Evolutionary conservation across 2,888 invertebrate species (phyloP).

Genomic region (Oscheius onirici): DNA sequence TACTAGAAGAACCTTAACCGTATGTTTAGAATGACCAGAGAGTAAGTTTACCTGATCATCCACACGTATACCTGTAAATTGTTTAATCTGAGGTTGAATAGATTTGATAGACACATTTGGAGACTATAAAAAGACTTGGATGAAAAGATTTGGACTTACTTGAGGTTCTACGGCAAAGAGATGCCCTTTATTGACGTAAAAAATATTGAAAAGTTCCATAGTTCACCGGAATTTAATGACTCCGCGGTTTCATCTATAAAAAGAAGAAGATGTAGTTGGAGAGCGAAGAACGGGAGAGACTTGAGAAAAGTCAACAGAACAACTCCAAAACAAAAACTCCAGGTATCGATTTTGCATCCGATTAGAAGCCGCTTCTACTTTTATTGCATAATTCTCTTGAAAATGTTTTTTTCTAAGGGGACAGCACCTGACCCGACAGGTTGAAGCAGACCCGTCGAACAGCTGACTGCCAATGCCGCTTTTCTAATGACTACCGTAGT

Average conservation of each 20-base stretch:
- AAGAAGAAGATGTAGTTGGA: background rate
- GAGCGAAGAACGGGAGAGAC: background rate
- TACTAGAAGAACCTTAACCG: constrained; percentile 24
- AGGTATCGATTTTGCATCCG: background rate
- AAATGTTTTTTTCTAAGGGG: constrained; percentile 4
- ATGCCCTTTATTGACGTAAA: constrained; percentile 35
- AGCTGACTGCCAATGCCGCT: constrained; percentile 26
- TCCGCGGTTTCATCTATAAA: constrained; percentile 21
- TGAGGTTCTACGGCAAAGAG: constrained; percentile 24
- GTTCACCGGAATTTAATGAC: constrained; percentile 2
- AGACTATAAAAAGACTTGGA: constrained; percentile 1
- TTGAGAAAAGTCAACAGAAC: constrained; percentile 25
- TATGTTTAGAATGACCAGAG: background rate
- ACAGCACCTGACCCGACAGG: constrained; percentile 13
- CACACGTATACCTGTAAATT: constrained; percentile 24
- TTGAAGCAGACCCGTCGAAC: background rate
- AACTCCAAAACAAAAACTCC: constrained; percentile 18
- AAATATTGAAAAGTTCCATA: constrained; percentile 33
- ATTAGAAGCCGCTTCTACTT: background rate
- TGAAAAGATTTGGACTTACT: background rate
- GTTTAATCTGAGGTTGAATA: constrained; percentile 19
- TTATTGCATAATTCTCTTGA: no score
- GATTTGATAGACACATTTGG: constrained; percentile 22
- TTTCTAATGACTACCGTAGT: constrained; percentile 23
- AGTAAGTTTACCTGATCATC: constrained; percentile 28